Evolutionary conservation across 1,140 invertebrate species (phyloP).

Genomic region (Zaprionus taronus): DNA sequence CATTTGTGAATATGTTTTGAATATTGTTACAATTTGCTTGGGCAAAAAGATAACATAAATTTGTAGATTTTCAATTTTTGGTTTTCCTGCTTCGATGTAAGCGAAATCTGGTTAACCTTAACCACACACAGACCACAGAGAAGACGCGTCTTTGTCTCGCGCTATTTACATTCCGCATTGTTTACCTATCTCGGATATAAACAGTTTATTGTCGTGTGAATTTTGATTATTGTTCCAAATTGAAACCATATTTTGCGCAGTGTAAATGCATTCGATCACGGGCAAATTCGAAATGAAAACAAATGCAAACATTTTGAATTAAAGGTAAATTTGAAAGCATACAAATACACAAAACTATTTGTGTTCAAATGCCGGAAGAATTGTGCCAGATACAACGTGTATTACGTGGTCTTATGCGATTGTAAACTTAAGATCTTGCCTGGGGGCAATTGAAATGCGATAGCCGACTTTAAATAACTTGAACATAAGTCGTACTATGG

Average conservation of each 20-base stretch:
- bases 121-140: neutral
- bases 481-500: neutral
- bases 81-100: slow-evolving; percentile 61
- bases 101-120: slow-evolving; percentile 74
- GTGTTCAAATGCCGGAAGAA: neutral
- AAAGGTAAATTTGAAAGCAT: slow-evolving; percentile 9
- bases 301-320: slow-evolving; percentile 1
- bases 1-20: slow-evolving; percentile 36
- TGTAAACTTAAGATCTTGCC: neutral
- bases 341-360: slow-evolving; percentile 1
- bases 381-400: neutral
- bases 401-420: neutral
- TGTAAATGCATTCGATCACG: slow-evolving; percentile 42
- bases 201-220: slow-evolving; percentile 52
- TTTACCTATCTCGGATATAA: slow-evolving; percentile 22
- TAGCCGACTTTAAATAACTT: neutral
- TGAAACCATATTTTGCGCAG: slow-evolving; percentile 37
- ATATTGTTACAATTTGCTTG: slow-evolving; percentile 72
- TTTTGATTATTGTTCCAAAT: slow-evolving; percentile 46
- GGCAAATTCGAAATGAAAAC: slow-evolving; percentile 24
- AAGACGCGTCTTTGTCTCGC: slow-evolving; percentile 19
- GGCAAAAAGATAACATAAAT: slow-evolving; percentile 24
- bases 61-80: slow-evolving; percentile 10
- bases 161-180: slow-evolving; percentile 37
- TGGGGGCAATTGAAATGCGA: neutral